Evolutionary conservation across 2,113 vertebrate genomes (phyloP).

Genomic region (Tiliqua scincoides): DNA sequence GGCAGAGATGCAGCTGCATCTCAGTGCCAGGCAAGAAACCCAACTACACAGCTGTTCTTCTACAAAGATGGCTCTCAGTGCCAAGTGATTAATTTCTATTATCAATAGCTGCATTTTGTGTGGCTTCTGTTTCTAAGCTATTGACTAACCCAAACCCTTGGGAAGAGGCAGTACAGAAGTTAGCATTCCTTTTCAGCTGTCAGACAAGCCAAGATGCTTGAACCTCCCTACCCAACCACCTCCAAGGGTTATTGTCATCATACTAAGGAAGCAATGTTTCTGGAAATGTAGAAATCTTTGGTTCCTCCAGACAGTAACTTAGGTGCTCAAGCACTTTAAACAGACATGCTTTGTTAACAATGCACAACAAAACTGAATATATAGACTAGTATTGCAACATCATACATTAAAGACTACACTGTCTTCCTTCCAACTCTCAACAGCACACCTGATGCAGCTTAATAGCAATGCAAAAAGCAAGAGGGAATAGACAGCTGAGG

Average conservation of each 20-base stretch:
- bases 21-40: slow-evolving; percentile 21
- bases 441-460: background rate
- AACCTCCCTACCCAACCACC: background rate
- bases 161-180: background rate
- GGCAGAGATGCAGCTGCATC: slow-evolving; percentile 23
- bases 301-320: background rate
- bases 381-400: background rate
- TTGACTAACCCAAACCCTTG: background rate
- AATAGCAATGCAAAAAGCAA: background rate
- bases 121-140: background rate
- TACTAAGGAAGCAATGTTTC: background rate
- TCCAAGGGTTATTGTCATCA: background rate
- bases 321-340: background rate
- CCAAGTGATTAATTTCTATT: background rate
- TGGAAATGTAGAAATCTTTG: background rate
- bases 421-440: background rate
- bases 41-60: slow-evolving; percentile 14
- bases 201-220: background rate
- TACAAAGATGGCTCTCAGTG: slow-evolving; percentile 31
- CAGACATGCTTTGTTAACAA: background rate
- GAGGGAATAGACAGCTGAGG: background rate
- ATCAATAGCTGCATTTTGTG: slow-evolving; percentile 30
- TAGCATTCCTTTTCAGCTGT: background rate
- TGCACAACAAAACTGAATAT: background rate
- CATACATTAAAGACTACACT: background rate